Evolutionary conservation across 2,888 invertebrate genomes (phyloP).

Genomic region (Habroteleia sp.): DNA sequence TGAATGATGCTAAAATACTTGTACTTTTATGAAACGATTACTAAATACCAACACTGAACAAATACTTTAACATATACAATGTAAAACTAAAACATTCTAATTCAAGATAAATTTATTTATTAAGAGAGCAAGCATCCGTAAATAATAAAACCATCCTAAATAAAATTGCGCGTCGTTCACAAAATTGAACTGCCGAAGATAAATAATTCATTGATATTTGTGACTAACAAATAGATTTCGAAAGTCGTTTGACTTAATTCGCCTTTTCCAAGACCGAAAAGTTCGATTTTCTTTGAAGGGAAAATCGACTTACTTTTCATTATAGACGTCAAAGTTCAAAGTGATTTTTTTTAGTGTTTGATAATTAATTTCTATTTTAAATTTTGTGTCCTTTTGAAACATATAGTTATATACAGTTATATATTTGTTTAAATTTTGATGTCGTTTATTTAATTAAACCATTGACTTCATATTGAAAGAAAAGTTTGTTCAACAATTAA

Average conservation of each 20-base stretch:
- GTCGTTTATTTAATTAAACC: no score
- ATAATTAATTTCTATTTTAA: constrained; percentile 16
- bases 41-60: background rate
- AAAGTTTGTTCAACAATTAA: no score
- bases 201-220: constrained; percentile 48
- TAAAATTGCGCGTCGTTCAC: constrained; percentile 23
- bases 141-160: constrained; percentile 36
- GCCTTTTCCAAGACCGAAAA: background rate
- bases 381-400: no score
- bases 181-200: constrained; percentile 30
- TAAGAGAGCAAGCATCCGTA: constrained; percentile 11
- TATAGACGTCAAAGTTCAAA: constrained; percentile 16
- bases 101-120: constrained; percentile 39
- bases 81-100: constrained; percentile 9
- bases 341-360: constrained; percentile 21
- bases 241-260: constrained; percentile 34
- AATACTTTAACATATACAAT: background rate
- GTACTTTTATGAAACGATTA: background rate
- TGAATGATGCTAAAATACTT: background rate
- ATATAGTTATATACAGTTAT: no score
- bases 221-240: constrained; percentile 38
- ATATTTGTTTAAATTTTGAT: no score
- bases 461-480: no score
- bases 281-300: constrained; percentile 14
- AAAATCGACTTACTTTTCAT: constrained; percentile 41